Evolutionary conservation across 2,888 invertebrate species (phyloP), one percentile per base, ranked within the genome.

Genomic region (Brachyptera risi): DNA sequence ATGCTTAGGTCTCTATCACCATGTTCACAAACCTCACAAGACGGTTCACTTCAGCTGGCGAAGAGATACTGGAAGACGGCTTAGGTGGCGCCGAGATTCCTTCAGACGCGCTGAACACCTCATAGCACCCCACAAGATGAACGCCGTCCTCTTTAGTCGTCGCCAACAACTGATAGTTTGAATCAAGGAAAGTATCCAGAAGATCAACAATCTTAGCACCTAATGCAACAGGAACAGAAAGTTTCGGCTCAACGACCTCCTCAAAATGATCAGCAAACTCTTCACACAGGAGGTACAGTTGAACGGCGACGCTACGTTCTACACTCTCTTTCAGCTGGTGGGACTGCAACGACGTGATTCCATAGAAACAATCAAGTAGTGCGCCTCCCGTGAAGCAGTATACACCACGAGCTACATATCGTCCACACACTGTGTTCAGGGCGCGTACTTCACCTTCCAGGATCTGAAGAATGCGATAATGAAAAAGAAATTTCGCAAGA

Each of bases 371-470:
- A 11, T 51, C 50, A 31, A 51, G 50, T 15, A 51, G 24, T 26
- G 24, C 27, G 24, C 50, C 50, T 1, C 50, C 50, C 27, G 19
- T 26, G 27, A 51, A 51, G 50, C 50, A 51, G 31, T 51, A 51
- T 13, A 17, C 17, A 19, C 50, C 50, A 4, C 3, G 2, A 4
- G 13, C 19, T 19, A 51, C 31, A 15, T 27, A 31, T 2, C 50
- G 26, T 3, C 50, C 50, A 31, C 50, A 51, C 3, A 51, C 27
- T 3, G 27, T 27, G 27, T n/a, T 26, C 50, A 51, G 17, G 15
- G 50, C 50, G 3, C 50, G 27, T 26, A 31, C 17, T 15, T 51
- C 50, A 1, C n/a, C n/a, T 9, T 26, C 50, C 2, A 51, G 26
- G 31, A 51, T 51, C 50, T 51, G 50, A 15, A 51, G 7, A 15